phyloP scores from a whole-genome alignment of 2,113 vertebrate genomes.

The Pampusana beccarii region DNA sequence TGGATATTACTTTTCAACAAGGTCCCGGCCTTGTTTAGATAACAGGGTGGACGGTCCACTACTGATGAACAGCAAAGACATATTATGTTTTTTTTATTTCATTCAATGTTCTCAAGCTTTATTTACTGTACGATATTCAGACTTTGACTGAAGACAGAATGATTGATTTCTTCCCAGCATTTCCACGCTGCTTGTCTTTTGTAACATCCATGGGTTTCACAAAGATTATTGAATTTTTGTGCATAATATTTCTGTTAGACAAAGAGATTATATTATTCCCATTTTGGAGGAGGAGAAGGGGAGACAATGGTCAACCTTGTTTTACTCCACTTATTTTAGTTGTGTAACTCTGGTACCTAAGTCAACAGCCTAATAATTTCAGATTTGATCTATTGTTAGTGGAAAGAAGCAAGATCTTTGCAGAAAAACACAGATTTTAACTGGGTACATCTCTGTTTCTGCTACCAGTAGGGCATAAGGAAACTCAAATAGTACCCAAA shows the following conservation, averaged over 20 bases:
- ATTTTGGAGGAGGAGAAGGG: background rate
- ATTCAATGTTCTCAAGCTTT: background rate
- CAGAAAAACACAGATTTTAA: background rate
- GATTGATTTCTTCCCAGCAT: slow-evolving; percentile 23
- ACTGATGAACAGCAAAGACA: background rate
- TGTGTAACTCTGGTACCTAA: background rate
- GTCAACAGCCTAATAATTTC: background rate
- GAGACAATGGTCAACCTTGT: background rate
- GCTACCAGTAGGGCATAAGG: background rate
- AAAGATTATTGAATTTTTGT: background rate
- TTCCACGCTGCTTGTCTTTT: background rate
- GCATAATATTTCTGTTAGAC: background rate
- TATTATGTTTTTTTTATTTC: background rate
- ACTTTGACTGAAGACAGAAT: background rate
- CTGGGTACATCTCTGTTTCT: background rate
- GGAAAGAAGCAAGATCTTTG: background rate
- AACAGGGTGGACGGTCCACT: background rate
- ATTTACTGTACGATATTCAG: background rate
- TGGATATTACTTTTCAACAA: background rate
- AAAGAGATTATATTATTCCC: background rate
- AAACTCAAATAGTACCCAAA: background rate
- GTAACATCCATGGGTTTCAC: background rate
- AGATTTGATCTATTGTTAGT: background rate
- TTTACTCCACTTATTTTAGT: background rate
- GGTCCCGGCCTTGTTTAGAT: background rate